A percentile compares a stretch with the other conserved stretches of the same genome.
These are phyloP conservation scores for Dolichoris vasculosae DNA, from an alignment of 1,140 invertebrate genomes.

Conservation along the genomic window DNA sequence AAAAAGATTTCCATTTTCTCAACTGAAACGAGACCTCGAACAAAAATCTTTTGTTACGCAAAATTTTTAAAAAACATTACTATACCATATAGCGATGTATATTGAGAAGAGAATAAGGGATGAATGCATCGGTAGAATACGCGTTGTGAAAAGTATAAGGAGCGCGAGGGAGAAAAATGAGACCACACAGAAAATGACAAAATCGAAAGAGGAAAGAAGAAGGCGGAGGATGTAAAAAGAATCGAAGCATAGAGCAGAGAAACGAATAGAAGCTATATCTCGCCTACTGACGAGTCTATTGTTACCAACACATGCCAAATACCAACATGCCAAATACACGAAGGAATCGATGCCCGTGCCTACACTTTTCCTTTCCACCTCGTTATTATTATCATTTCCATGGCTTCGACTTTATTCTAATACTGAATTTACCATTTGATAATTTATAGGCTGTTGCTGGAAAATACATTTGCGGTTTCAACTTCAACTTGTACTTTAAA, in stretches of 20 bases:
- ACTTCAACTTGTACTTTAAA: not conserved
- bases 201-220: conserved; percentile 10
- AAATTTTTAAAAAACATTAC: no score
- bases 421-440: not conserved
- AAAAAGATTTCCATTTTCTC: no score
- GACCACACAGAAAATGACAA: not conserved
- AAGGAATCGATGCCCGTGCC: conserved; percentile 9
- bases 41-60: no score
- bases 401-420: not conserved
- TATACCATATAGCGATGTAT: not conserved
- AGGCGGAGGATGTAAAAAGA: not conserved
- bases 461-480: not conserved
- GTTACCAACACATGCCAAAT: not conserved
- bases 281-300: no score
- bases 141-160: not conserved
- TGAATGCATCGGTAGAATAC: not conserved
- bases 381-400: not conserved
- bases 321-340: conserved; percentile 20
- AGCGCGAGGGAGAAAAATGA: not conserved
- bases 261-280: not conserved
- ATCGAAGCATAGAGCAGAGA: not conserved
- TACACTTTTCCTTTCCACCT: not conserved
- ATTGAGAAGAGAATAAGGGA: conserved; percentile 23
- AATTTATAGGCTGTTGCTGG: not conserved
- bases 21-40: no score